A percentile compares a stretch with the other conserved stretches of the same genome.
Conservation (phyloP, 2,888 invertebrate genomes). For the Alviniconcha strummeri region DNA sequence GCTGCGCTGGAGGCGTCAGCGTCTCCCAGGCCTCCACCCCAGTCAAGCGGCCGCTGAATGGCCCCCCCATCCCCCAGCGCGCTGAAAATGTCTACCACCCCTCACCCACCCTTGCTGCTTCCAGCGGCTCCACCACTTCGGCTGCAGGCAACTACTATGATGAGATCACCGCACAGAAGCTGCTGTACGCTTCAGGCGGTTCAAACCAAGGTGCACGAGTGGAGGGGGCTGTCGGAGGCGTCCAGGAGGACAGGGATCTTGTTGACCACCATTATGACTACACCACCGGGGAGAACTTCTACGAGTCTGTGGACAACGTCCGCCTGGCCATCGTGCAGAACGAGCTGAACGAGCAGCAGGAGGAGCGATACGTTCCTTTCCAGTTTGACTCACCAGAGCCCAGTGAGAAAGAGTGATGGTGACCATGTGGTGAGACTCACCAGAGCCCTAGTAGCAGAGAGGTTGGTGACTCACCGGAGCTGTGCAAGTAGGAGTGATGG, state of each 20-base stretch:
- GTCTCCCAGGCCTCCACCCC: conserved; percentile 15
- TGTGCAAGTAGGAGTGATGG: background rate
- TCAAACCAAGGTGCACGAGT: background rate
- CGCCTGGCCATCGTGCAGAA: conserved; percentile 29
- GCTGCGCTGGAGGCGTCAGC: background rate
- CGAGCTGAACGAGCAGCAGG: conserved; percentile 26
- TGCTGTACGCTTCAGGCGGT: background rate
- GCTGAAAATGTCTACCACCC: background rate
- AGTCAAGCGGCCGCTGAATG: background rate
- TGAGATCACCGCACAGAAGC: conserved; percentile 17
- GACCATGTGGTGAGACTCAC: background rate
- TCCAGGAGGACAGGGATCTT: background rate
- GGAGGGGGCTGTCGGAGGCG: background rate
- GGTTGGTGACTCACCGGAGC: background rate
- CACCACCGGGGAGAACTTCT: conserved; percentile 35
- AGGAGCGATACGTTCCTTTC: conserved; percentile 38
- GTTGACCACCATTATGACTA: conserved; percentile 31
- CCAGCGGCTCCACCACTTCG: background rate
- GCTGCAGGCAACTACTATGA: background rate
- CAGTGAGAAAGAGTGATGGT: background rate
- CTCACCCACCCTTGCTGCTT: background rate
- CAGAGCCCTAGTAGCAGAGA: background rate
- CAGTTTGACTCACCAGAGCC: conserved; percentile 20
- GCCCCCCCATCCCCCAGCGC: background rate
- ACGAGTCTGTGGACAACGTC: conserved; percentile 40